Conservation (phyloP, 2,888 invertebrate species). For the Thysanoteuthis rhombus region DNA sequence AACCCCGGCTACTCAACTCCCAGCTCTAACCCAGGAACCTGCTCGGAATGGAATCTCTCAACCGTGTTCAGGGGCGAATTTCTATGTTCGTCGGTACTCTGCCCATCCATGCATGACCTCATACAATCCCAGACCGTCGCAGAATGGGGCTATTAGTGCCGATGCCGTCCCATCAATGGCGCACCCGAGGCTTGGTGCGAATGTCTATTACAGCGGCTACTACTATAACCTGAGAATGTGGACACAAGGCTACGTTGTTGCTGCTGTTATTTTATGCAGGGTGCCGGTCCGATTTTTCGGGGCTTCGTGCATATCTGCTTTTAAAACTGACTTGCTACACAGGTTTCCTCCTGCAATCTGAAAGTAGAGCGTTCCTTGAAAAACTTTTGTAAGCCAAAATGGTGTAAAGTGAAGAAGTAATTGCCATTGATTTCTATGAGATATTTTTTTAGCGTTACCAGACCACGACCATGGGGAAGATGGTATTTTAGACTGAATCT, state of each 20-base stretch:
- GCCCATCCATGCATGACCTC: not conserved
- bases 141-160: not conserved
- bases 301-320: not conserved
- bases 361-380: too few species aligned
- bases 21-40: not conserved
- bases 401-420: too few species aligned
- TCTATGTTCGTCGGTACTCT: not conserved
- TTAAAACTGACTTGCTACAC: not conserved
- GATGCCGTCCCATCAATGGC: not conserved
- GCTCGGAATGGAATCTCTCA: not conserved
- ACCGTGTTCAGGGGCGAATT: not conserved
- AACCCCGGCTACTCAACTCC: not conserved
- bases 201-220: not conserved
- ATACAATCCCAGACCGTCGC: not conserved
- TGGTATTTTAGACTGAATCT: too few species aligned
- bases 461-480: too few species aligned
- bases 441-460: too few species aligned
- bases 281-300: not conserved
- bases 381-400: too few species aligned
- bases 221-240: not conserved
- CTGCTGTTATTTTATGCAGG: not conserved
- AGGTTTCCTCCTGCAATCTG: too few species aligned
- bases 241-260: not conserved
- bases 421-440: too few species aligned
- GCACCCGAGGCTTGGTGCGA: not conserved